Evolutionary conservation across 2,113 vertebrate species (phyloP).

Genomic region (Nettapus auritus): DNA sequence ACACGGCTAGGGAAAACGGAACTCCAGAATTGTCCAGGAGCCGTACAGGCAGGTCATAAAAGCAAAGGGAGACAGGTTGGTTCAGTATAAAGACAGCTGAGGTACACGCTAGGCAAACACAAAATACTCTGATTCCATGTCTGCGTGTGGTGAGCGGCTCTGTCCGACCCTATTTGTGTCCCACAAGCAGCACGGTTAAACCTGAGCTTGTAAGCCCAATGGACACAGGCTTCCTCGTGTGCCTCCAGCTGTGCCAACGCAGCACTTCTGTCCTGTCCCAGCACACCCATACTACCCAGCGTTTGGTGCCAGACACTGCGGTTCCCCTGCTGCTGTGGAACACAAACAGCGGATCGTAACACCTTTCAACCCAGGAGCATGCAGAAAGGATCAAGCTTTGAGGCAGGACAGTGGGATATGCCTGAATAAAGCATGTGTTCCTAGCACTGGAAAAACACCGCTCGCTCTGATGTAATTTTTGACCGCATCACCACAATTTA

Average conservation of each 20-base stretch:
- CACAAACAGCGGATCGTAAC: neutral
- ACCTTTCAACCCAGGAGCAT: neutral
- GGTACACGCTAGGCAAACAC: fast-evolving
- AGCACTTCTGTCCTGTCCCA: neutral
- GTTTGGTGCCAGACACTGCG: fast-evolving
- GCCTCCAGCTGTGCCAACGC: neutral
- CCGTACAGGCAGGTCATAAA: neutral
- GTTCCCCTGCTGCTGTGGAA: neutral
- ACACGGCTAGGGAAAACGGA: neutral
- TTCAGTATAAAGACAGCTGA: neutral
- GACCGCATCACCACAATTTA: neutral
- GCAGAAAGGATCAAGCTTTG: neutral
- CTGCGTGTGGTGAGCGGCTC: fast-evolving
- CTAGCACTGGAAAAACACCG: neutral
- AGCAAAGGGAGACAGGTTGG: neutral
- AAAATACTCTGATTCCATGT: neutral
- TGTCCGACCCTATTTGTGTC: neutral
- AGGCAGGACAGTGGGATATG: neutral
- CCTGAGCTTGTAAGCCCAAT: neutral
- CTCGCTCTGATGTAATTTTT: neutral
- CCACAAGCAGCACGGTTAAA: neutral
- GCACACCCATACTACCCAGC: fast-evolving
- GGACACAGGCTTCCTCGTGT: neutral
- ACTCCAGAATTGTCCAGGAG: neutral
- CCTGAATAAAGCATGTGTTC: fast-evolving